phyloP scores from a whole-genome alignment of 2,797 vertebrate genomes.

The Myoxocephalus aenaeus region DNA sequence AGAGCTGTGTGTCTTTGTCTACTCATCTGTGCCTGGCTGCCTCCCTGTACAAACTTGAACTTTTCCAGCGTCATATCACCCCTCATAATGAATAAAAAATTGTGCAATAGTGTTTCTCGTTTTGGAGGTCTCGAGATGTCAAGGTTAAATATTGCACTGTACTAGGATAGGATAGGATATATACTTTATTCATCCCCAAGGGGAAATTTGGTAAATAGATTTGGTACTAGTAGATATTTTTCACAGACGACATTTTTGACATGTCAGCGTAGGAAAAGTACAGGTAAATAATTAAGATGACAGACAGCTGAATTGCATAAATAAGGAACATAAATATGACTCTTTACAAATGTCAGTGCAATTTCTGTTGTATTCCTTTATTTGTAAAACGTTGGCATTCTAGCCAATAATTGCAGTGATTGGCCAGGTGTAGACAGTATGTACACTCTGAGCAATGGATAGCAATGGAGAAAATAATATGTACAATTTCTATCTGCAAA shows the following conservation, averaged over 20 bases:
- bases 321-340: not conserved
- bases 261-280: not conserved
- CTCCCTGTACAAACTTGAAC: not conserved
- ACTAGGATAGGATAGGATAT: not conserved
- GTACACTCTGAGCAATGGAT: constrained; percentile 68
- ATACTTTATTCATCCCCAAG: no score
- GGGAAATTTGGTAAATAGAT: no score
- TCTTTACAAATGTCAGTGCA: not conserved
- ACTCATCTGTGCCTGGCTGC: not conserved
- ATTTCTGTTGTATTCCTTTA: constrained; percentile 68
- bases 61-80: not conserved
- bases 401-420: constrained; percentile 69
- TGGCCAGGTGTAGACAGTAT: constrained; percentile 72
- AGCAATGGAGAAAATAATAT: constrained; percentile 62
- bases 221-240: not conserved
- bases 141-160: not conserved
- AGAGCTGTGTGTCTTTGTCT: not conserved
- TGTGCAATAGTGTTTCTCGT: not conserved
- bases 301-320: not conserved
- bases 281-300: not conserved
- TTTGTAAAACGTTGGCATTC: constrained; percentile 82
- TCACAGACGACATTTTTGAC: not conserved
- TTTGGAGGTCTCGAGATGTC: not conserved
- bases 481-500: constrained; percentile 70
- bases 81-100: not conserved